Percentiles rank a stretch among this genome's conserved stretches.
Conservation (phyloP, 2,113 vertebrate species). For the Halichoeres trimaculatus region DNA sequence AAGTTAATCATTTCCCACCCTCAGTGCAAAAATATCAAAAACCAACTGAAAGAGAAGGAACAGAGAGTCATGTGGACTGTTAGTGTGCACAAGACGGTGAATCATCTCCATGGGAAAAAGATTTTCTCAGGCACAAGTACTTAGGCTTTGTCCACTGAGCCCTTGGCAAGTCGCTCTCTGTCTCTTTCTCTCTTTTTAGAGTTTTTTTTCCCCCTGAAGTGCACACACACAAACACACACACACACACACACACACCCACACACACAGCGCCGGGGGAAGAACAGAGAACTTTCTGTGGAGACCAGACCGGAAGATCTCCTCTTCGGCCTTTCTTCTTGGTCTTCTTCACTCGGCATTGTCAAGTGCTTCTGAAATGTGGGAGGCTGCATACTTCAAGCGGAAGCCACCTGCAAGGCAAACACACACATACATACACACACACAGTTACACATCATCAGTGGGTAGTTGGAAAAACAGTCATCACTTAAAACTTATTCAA, state of each 20-base stretch:
- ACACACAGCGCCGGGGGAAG: conserved; percentile 12
- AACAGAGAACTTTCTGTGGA: conserved; percentile 6
- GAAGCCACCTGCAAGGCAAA: conserved; percentile 85
- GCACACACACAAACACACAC: conserved; percentile 12
- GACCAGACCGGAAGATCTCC: background rate
- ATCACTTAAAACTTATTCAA: background rate
- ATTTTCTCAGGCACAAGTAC: conserved; percentile 58
- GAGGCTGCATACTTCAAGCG: conserved; percentile 92
- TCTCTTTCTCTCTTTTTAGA: background rate
- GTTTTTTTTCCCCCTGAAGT: conserved; percentile 17
- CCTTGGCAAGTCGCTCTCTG: conserved; percentile 39
- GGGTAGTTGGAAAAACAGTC: background rate
- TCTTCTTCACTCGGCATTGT: conserved; percentile 90
- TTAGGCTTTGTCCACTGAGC: conserved; percentile 42
- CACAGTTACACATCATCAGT: conserved; percentile 23
- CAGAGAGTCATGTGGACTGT: conserved; percentile 33
- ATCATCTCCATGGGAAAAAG: conserved; percentile 37
- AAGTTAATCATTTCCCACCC: conserved; percentile 63
- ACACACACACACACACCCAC: conserved; percentile 8
- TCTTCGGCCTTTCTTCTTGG: conserved; percentile 8
- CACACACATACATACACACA: conserved; percentile 29
- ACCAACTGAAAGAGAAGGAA: conserved; percentile 49
- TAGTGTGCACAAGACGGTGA: conserved; percentile 15
- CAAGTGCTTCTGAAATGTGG: conserved; percentile 90
- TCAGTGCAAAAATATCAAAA: conserved; percentile 75